Evolutionary conservation across 2,113 vertebrate species (phyloP).

Genomic region (Sander lucioperca): DNA sequence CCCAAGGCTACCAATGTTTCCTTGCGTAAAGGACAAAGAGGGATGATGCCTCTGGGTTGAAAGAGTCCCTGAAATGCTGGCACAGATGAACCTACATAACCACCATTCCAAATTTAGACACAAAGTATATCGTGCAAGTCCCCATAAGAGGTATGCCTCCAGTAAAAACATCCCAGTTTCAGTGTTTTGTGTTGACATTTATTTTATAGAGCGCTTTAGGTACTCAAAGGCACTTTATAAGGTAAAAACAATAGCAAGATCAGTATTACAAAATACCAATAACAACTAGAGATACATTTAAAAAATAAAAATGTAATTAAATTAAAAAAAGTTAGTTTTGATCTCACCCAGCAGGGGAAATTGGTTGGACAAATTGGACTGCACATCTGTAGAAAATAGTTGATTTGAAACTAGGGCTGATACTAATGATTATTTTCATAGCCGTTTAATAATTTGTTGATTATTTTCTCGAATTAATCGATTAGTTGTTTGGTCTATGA

Average conservation of each 20-base stretch:
- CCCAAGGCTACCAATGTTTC: constrained; percentile 63
- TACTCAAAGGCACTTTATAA: too few relatives aligned
- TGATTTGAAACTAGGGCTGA: too few relatives aligned
- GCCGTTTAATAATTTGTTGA: too few relatives aligned
- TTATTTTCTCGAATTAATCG: too few relatives aligned
- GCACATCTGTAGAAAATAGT: not conserved
- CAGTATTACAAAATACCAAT: too few relatives aligned
- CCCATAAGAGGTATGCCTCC: not conserved
- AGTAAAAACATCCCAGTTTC: not conserved
- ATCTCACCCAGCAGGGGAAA: not conserved
- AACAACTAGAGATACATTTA: too few relatives aligned
- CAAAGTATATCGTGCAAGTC: constrained; percentile 13
- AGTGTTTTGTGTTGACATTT: not conserved
- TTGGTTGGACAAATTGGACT: not conserved
- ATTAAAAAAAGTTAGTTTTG: too few relatives aligned
- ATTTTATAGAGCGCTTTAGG: too few relatives aligned
- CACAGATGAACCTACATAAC: constrained; percentile 53
- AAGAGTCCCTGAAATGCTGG: constrained; percentile 47
- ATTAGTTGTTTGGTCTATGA: too few relatives aligned
- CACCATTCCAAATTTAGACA: constrained; percentile 48
- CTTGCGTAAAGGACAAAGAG: constrained; percentile 73
- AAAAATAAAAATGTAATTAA: too few relatives aligned
- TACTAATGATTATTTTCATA: too few relatives aligned
- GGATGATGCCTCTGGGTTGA: constrained; percentile 44
- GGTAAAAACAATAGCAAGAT: too few relatives aligned